Conservation (phyloP, 2,113 vertebrate species). For the Sapajus apella region DNA sequence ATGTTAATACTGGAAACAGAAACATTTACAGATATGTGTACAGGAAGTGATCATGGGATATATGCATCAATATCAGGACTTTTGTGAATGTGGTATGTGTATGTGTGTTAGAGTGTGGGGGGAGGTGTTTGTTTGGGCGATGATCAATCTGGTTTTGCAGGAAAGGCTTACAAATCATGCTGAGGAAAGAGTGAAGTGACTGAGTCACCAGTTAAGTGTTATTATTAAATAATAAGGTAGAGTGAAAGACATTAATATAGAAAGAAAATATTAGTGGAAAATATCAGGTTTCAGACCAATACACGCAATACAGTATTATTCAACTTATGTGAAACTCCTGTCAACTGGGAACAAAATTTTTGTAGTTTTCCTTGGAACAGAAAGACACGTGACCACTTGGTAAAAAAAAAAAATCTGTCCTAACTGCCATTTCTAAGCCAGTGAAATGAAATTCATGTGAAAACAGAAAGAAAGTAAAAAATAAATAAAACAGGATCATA, state of each 20-base stretch:
- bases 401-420: not conserved
- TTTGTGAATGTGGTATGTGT: not conserved
- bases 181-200: not conserved
- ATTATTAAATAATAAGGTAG: not conserved
- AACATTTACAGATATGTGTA: not conserved
- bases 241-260: not conserved
- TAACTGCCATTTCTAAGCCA: not conserved
- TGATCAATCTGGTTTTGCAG: not conserved
- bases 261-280: not conserved
- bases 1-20: not conserved
- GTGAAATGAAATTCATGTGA: not conserved
- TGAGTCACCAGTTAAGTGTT: not conserved
- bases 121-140: not conserved
- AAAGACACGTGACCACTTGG: not conserved
- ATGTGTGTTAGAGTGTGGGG: not conserved
- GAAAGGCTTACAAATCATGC: not conserved
- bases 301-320: not conserved
- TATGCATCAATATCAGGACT: not conserved
- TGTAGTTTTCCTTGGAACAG: not conserved
- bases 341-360: not conserved
- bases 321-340: not conserved
- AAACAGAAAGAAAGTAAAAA: not conserved
- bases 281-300: not conserved
- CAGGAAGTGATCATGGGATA: not conserved
- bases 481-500: not conserved